Percentiles rank a stretch among this genome's conserved stretches.
Conservation (phyloP, 2,113 vertebrate species). For the Platichthys flesus region DNA sequence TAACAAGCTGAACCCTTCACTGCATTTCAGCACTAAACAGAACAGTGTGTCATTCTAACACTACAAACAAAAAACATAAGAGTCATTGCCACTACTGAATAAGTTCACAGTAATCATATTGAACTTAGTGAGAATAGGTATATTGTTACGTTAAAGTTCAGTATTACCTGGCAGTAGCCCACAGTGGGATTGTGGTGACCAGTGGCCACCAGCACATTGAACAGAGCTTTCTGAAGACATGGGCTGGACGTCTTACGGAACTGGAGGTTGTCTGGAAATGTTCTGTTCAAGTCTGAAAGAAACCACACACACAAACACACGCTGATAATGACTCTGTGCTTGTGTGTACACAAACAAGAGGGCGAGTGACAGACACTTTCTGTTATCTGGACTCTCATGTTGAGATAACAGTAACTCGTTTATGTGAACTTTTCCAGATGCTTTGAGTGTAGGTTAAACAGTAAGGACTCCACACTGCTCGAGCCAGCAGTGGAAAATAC, state of each 20-base stretch:
- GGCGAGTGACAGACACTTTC: too few species aligned
- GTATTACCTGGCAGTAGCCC: slow-evolving; percentile 95
- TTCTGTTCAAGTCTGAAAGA: slow-evolving; percentile 92
- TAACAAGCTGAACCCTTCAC: neutral
- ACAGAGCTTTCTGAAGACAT: slow-evolving; percentile 87
- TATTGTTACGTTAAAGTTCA: neutral
- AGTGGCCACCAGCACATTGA: slow-evolving; percentile 92
- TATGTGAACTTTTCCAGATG: neutral
- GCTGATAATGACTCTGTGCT: neutral
- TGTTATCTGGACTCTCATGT: neutral
- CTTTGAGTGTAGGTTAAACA: neutral
- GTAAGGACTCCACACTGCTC: neutral
- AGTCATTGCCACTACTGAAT: too few species aligned
- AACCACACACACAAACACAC: neutral
- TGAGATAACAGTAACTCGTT: neutral
- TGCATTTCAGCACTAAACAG: too few species aligned
- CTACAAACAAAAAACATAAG: neutral
- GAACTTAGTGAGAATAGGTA: too few species aligned
- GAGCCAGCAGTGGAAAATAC: neutral
- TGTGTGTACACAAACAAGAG: neutral
- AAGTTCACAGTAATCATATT: too few species aligned
- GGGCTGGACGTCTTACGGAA: slow-evolving; percentile 87
- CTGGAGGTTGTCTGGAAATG: slow-evolving; percentile 95
- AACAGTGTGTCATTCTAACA: neutral
- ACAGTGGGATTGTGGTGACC: slow-evolving; percentile 90